Evolutionary conservation across 1,140 invertebrate species (phyloP).

Genomic region (Aphaenogaster floridana): DNA sequence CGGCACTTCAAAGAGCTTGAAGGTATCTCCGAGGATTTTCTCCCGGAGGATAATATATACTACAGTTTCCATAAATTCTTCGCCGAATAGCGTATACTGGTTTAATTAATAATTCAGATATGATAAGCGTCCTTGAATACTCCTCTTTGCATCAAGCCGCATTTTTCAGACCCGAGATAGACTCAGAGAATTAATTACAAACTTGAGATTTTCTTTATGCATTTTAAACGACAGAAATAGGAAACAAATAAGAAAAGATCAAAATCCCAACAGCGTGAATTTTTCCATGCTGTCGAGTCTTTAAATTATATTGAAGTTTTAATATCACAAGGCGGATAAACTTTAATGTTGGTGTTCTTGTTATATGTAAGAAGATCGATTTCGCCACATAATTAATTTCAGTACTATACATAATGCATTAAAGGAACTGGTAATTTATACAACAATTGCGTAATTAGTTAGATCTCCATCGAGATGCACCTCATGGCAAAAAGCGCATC

Average conservation of each 20-base stretch:
- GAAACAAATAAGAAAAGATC: background rate
- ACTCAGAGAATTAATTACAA: background rate
- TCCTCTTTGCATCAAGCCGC: background rate
- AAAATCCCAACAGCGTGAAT: background rate
- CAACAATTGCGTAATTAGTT: background rate
- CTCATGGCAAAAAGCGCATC: background rate
- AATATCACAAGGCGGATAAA: background rate
- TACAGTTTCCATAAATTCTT: conserved; percentile 5
- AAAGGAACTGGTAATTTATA: background rate
- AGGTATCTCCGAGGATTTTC: background rate
- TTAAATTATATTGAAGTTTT: background rate
- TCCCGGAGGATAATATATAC: background rate
- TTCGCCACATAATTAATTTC: background rate
- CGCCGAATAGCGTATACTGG: background rate
- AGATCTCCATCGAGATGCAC: background rate
- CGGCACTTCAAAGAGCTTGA: conserved; percentile 13
- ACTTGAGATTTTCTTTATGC: background rate
- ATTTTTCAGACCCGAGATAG: background rate
- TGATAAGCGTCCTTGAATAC: background rate
- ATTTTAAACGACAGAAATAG: background rate
- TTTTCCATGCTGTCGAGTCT: background rate
- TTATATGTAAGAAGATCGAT: background rate
- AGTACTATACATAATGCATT: background rate
- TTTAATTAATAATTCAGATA: conserved; percentile 33
- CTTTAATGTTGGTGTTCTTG: background rate